Evolutionary conservation across 2,888 invertebrate species (phyloP), one percentile per base, ranked within the genome.

Genomic region (Acholoe squamosa): DNA sequence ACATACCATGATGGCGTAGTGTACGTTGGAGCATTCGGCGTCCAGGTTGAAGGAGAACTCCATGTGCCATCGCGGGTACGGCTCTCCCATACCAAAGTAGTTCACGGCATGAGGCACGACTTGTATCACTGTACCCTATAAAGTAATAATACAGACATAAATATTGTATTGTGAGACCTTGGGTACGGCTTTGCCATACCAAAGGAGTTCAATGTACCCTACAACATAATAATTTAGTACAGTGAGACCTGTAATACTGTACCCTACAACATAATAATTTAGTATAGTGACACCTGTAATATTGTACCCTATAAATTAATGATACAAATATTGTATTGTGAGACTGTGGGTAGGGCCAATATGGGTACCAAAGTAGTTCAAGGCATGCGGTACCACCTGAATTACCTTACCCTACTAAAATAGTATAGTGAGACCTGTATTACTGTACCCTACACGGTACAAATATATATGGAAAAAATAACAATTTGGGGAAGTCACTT

Each of bases 41-140:
- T 54, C 54, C 52, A 54, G 12, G 56, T 86, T 28, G 19, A 86
- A 86, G 14, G 56, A 52, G 56, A 86, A 86, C 86, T 86, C 86
- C 86, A 86, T 86, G 28, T 86, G 25, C 86, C 86, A 86, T 7
- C 51, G 28, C 25, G 86, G 86, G 54, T n/a, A 31, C 0, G 19
- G 0, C 25, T 54, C 54, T 1, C 12, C 12, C 31, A 19, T 19
- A 19, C n/a, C 54, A 31, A 86, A 56, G 86, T 54, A 86, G 56
- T 86, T 25, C 25, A 54, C 31, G 16, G 86, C 86, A n/a, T 54
- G 54, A 14, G 86, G 86, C 0, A 86, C 86, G 19, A 54, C n/a
- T 31, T 86, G 86, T 5, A 86, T 52, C 56, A 56, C 19, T 10
- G 54, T 86, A 12, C 86, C 86, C 86, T 86, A 19, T 12, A 86